Evolutionary conservation across 2,113 vertebrate species (phyloP).

Genomic region (Lamprotornis superbus): DNA sequence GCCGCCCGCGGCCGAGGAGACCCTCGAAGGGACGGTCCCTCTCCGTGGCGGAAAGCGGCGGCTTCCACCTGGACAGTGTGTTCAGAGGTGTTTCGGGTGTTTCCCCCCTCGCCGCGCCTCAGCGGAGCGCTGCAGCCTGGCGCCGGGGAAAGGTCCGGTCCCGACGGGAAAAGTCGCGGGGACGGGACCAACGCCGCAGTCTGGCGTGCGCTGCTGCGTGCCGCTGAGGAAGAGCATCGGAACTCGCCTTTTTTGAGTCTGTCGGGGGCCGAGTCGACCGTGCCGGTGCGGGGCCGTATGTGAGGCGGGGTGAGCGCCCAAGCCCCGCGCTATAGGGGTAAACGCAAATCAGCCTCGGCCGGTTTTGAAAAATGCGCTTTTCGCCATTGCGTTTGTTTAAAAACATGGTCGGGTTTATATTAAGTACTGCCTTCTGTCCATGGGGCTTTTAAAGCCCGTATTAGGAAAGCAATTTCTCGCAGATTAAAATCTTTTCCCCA

Average conservation of each 20-base stretch:
- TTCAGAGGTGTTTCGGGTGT: neutral
- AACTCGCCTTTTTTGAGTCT: accelerated
- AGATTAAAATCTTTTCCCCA: neutral
- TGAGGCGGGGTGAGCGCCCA: neutral
- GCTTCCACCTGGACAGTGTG: accelerated
- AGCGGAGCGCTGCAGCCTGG: neutral
- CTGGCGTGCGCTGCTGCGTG: accelerated
- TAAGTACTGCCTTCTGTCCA: neutral
- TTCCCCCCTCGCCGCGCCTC: neutral
- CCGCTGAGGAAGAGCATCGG: neutral
- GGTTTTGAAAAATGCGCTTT: neutral
- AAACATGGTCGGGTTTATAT: neutral
- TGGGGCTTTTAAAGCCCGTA: neutral
- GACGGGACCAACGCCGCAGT: no score
- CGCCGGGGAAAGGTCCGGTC: no score
- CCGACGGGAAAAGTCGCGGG: no score
- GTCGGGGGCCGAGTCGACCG: neutral
- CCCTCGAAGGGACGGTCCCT: neutral
- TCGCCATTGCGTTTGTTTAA: neutral
- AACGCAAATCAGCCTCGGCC: accelerated
- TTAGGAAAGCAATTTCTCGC: neutral
- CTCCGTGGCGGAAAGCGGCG: neutral
- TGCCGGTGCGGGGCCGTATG: neutral
- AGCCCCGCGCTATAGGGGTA: neutral
- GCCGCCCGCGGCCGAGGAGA: neutral